phyloP scores from a whole-genome alignment of 2,113 vertebrate genomes.

The Taxidea taxus region DNA sequence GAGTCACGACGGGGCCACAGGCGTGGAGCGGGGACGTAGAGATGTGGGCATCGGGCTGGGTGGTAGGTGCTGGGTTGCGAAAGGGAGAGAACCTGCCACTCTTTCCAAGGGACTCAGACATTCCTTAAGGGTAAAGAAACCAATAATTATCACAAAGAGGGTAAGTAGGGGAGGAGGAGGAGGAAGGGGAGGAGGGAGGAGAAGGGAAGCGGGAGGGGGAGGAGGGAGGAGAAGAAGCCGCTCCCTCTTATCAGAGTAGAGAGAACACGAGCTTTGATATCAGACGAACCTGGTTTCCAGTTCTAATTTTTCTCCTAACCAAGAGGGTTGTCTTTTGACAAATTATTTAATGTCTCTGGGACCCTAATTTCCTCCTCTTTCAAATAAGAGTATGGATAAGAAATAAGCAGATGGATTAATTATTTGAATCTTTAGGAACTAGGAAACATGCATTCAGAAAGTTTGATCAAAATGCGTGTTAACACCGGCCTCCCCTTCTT shows the following conservation, averaged over 20 bases:
- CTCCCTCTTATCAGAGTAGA: rapidly evolving
- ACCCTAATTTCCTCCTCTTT: not conserved
- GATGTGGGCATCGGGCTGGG: rapidly evolving
- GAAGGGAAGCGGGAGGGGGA: too few species aligned
- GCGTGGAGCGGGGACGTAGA: not conserved
- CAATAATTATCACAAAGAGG: rapidly evolving
- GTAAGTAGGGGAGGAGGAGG: too few species aligned
- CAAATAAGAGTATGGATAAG: not conserved
- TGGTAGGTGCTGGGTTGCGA: too few species aligned
- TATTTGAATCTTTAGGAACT: not conserved
- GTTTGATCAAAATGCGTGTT: not conserved
- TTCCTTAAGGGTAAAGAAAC: not conserved
- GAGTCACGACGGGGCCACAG: not conserved
- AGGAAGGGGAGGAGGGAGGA: not conserved
- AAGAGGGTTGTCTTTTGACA: not conserved
- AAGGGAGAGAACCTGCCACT: too few species aligned
- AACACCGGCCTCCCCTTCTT: not conserved
- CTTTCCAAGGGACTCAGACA: not conserved
- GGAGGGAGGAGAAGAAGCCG: not conserved
- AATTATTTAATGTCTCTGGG: not conserved
- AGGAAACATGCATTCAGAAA: not conserved
- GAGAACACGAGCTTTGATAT: not conserved
- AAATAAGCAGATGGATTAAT: not conserved
- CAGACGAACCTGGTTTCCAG: not conserved
- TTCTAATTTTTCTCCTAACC: rapidly evolving